phyloP scores from a whole-genome alignment of 1,140 invertebrate species.

The Physella acuta region DNA sequence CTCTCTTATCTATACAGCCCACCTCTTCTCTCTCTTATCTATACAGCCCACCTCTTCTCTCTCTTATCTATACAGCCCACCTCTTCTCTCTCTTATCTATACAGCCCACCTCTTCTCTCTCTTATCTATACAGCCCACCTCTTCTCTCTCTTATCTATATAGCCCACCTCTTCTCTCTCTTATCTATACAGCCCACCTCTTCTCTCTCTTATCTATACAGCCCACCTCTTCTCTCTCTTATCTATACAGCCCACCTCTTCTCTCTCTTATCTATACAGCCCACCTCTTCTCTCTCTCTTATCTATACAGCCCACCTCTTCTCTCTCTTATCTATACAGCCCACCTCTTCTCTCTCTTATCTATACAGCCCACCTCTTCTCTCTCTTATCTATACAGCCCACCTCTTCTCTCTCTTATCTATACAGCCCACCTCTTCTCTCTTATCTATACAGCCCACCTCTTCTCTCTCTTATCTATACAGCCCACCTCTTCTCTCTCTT shows the following conservation, averaged over 20 bases:
- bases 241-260: not conserved
- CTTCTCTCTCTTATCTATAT: not conserved
- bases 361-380: too few relatives aligned
- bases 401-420: too few relatives aligned
- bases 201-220: not conserved
- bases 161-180: not conserved
- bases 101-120: not conserved
- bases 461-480: too few relatives aligned
- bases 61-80: not conserved
- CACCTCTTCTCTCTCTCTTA: not conserved
- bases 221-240: not conserved
- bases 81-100: not conserved
- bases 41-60: too few relatives aligned
- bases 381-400: too few relatives aligned
- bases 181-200: not conserved
- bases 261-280: not conserved
- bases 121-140: not conserved
- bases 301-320: not conserved
- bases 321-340: not conserved
- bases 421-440: too few relatives aligned
- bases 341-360: not conserved
- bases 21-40: too few relatives aligned
- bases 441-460: too few relatives aligned
- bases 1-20: too few relatives aligned
- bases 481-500: not conserved